Percentiles rank a stretch among this genome's conserved stretches.
These are phyloP conservation scores for Osmerus eperlanus DNA, from an alignment of 2,113 vertebrate genomes.

Conservation along the genomic window DNA sequence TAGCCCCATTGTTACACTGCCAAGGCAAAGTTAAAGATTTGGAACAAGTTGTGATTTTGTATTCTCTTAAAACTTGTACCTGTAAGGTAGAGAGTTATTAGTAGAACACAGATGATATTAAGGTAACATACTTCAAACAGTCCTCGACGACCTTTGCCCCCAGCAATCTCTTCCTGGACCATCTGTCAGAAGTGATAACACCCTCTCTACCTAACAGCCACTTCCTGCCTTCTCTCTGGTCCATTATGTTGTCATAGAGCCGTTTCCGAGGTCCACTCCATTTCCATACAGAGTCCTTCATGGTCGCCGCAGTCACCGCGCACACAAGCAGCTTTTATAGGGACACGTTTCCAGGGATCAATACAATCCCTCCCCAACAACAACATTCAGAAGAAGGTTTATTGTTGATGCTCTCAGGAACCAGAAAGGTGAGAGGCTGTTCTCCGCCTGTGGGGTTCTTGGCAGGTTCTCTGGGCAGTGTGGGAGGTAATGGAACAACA, in stretches of 20 bases:
- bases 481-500: not conserved
- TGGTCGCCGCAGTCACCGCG: conserved; percentile 44
- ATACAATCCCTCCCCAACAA: conserved; percentile 39
- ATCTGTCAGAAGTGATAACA: conserved; percentile 62
- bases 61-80: too few relatives aligned
- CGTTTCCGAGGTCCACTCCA: conserved; percentile 18
- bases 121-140: conserved; percentile 18
- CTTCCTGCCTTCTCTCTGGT: conserved; percentile 16
- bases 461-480: not conserved
- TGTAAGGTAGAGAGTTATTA: conserved; percentile 1
- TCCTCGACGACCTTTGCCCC: conserved; percentile 30
- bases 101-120: not conserved
- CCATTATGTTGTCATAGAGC: conserved; percentile 63
- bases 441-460: not conserved
- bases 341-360: conserved; percentile 51
- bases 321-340: conserved; percentile 48
- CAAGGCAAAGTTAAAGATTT: too few relatives aligned
- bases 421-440: not conserved
- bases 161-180: conserved; percentile 40
- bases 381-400: conserved; percentile 11
- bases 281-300: conserved; percentile 48
- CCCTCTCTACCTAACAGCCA: conserved; percentile 40
- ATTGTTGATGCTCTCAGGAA: not conserved
- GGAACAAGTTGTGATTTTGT: too few relatives aligned
- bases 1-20: too few relatives aligned